These are phyloP conservation scores for Heliocidaris tuberculata DNA, from an alignment of 35 echinoderm and acorn worm genomes.

Conservation along the genomic window DNA sequence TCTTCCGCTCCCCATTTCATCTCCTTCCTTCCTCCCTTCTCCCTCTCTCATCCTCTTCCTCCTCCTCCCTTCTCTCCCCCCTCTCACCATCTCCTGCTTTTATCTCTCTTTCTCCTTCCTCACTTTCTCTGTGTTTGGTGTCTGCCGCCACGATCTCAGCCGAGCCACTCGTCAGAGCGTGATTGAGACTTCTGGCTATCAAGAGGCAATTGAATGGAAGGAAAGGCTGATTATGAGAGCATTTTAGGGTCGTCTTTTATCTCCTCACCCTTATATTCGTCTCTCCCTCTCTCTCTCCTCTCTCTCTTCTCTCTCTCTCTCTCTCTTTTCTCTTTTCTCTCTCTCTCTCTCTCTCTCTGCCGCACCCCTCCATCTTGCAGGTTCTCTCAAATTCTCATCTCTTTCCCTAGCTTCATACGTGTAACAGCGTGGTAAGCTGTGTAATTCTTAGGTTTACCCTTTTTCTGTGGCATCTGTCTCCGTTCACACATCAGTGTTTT, in stretches of 20 bases:
- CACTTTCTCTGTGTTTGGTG: slow-evolving; percentile 23
- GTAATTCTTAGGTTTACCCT: neutral
- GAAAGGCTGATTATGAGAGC: slow-evolving; percentile 30
- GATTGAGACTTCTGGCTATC: slow-evolving; percentile 43
- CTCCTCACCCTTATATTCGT: neutral
- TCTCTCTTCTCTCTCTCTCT: too few species aligned
- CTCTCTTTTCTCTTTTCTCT: too few species aligned
- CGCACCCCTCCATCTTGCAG: neutral
- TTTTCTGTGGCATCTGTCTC: neutral
- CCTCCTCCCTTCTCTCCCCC: neutral
- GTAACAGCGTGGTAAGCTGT: neutral
- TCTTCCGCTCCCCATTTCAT: neutral
- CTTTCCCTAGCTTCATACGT: neutral
- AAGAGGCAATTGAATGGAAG: slow-evolving; percentile 39
- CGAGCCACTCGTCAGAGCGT: slow-evolving; percentile 13
- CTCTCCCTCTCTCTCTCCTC: neutral
- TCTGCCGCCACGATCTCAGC: neutral
- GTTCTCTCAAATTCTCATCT: neutral
- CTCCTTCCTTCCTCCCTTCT: neutral
- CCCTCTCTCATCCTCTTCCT: neutral
- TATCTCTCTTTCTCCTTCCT: neutral
- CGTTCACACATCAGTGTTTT: neutral
- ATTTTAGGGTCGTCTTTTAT: slow-evolving; percentile 1
- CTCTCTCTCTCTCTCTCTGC: neutral
- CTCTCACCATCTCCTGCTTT: neutral